Base-by-base conservation (phyloP, 2,113 vertebrate species). In the Malurus cyaneus region DNA sequence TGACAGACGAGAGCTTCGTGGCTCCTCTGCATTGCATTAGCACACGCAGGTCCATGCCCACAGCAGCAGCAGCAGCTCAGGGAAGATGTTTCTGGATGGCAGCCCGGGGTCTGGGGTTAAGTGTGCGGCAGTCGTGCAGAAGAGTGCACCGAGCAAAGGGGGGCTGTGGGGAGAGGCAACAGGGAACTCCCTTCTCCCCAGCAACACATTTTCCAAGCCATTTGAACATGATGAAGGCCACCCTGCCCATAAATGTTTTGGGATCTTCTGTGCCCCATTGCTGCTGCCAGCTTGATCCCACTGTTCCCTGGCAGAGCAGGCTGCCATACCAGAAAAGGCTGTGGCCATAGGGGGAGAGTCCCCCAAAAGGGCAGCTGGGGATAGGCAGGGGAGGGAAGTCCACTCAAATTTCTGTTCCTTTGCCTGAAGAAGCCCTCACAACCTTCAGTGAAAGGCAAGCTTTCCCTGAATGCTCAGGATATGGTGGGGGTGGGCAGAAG, bases 91-190 rank as follows among this genome's bases (percentile, higher is more conserved):
- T 34, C 53, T 13, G 36, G 47, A 47, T 8, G 54, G 54, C 53
- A 89, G 80, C 31, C 26, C 13, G 2, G 64, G 9, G 14, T 32
- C 34, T 31, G 1, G 4, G 49, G 26, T 36, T 8, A 25, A 72
- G 15, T 8, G 8, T 2, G 7, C 13, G 61, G 47, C 5, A 1
- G 20, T 19, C 0, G 0, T 53, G 59, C 0, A 0, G 54, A 79
- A 15, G 57, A 23, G 73, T 1, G 2, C 23, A 5, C 31, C 2
- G 6, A 54, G 77, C 3, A 42, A 56, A 23, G 7, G 9, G 31
- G 50, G 14, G 12, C 9, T 70, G 39, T 13, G 49, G 54, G 85
- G 29, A 49, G 6, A 66, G 29, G 42, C n/a, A 84, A 29, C 0
- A 0, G 23, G 50, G 65, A 64, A 61, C 21, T 16, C 4, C 3